Base-by-base conservation (phyloP, 2,797 vertebrate genomes). In the Spatula clypeata region DNA sequence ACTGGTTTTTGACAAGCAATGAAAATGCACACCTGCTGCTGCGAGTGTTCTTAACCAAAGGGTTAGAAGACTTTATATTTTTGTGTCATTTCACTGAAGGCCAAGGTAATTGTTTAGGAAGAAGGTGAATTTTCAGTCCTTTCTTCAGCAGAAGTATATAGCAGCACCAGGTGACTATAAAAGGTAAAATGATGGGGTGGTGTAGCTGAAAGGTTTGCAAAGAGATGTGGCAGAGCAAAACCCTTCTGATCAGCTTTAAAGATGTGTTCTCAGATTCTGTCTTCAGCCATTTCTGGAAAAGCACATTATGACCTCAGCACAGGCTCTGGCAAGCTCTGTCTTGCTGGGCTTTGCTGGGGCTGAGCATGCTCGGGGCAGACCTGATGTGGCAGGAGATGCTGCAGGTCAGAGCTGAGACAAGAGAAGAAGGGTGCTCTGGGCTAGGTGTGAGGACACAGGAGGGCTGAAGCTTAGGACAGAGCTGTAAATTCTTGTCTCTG, bases 291-390 rank as follows among this genome's bases (percentile, higher is more conserved):
- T 29, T 57, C 64, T 86, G 40, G 66, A 84, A 72, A 79, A 81
- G 66, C 44, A 51, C 31, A 84, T 81, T 53, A 31, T 2, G 1
- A 29, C 40, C 36, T 64, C 42, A 20, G 16, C 5, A 13, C 12
- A 51, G 42, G 26, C 1, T 2, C 54, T 23, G 12, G 38, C 27
- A 76, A 49, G 12, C 36, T 24, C 45, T 58, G 5, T 20, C 34
- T 40, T 15, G 19, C 47, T 34, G n/a, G 0, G 4, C 54, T 88
- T 62, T 75, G 55, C 31, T 0, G 0, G 27, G 23, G 38, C 15
- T 72, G 40, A 14, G 27, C 40, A 29, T 1, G 2, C 45, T 29
- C 7, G 21, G 85, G 76, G 44, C 73, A 79, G 61, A 64, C 13
- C 49, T 32, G n/a, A 29, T 8, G 1, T 0, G 8, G 55, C 11